Evolutionary conservation across 2,888 invertebrate species (phyloP).

Genomic region (Erebia aethiops): DNA sequence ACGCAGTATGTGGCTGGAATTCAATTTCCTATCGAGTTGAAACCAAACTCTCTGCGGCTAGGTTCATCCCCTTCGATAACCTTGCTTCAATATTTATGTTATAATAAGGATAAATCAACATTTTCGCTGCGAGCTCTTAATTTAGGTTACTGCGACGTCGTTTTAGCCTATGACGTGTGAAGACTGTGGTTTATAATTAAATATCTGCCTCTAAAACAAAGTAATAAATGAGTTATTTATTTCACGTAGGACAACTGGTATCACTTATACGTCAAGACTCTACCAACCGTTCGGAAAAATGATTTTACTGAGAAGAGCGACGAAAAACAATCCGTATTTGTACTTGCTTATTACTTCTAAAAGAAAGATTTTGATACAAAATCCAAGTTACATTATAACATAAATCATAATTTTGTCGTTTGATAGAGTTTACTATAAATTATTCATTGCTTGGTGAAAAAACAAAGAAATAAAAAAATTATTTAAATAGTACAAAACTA

Average conservation of each 20-base stretch:
- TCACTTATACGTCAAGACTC: too few relatives aligned
- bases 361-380: background rate
- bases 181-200: background rate
- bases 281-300: too few relatives aligned
- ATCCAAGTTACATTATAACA: background rate
- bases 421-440: too few relatives aligned
- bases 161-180: background rate
- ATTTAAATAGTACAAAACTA: too few relatives aligned
- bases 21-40: constrained; percentile 57
- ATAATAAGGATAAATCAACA: constrained; percentile 21
- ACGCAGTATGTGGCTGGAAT: constrained; percentile 52
- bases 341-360: background rate
- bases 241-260: too few relatives aligned
- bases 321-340: background rate
- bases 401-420: too few relatives aligned
- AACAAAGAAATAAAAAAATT: too few relatives aligned
- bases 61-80: constrained; percentile 43
- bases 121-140: constrained; percentile 19
- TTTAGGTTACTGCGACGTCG: constrained; percentile 4
- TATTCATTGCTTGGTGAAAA: too few relatives aligned
- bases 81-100: constrained; percentile 35
- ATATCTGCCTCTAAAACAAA: background rate
- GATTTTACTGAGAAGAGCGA: background rate
- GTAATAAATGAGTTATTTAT: too few relatives aligned
- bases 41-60: constrained; percentile 50